Base-by-base conservation (phyloP, 2,888 invertebrate genomes). In the Bibio marci region DNA sequence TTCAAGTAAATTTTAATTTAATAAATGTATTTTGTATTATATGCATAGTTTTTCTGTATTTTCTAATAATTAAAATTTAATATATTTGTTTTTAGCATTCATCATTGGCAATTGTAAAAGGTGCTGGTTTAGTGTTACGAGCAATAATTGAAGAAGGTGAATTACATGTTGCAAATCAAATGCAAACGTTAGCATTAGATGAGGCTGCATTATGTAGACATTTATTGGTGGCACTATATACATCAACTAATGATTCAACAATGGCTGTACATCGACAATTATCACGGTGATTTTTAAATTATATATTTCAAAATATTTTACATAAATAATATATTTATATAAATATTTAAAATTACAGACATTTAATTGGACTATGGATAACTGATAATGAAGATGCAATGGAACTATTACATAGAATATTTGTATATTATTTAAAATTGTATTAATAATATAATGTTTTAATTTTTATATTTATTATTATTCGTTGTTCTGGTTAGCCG, bases 111-210 rank as follows among this genome's bases (percentile, higher is more conserved):
- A 90, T 98, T 45, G 90, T 98, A 2, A 97, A 98, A 64, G 97
- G 97, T 30, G 97, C 97, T 1, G 97, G 98, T 0, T 66, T 98
- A 39, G 87, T 98, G 35, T 86, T 97, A 80, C 76, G 95, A 45
- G 97, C 98, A 15, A 73, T 98, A 22, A 94, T 98, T 39, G 98
- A 98, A 64, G 98, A 98, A 62, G 95, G 95, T 3, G 83, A 86
- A 48, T 71, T 79, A n/a, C 80, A 81, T 50, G 82, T 92, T 12
- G 90, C 94, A 1, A 74, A 81, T 25, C 78, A 83, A 52, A 95
- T 97, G 92, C 97, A 95, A 64, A 80, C 87, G 37, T 66, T 98
- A 46, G 92, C 98, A 1, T 64, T 99, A 38, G 90, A 90, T 3
- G 97, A 99, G 64, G 97, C 95, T 3, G 95, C 98, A 1, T 64